Evolutionary conservation across 2,113 vertebrate species (phyloP).

Genomic region (Henicopernis longicauda): DNA sequence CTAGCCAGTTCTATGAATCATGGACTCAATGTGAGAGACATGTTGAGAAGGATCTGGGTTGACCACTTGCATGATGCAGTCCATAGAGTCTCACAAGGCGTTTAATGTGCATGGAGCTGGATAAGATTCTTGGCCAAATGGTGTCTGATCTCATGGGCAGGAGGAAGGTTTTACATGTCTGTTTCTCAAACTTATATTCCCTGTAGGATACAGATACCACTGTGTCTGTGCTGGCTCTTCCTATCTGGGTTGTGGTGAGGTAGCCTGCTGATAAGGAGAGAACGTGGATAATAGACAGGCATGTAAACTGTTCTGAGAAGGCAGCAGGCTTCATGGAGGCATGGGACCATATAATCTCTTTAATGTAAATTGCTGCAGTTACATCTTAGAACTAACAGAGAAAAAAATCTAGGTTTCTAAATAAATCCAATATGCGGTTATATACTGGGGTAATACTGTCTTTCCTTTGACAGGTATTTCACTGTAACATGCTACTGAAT

Average conservation of each 20-base stretch:
- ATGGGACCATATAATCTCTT: fast-evolving
- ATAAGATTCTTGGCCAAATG: background rate
- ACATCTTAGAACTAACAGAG: background rate
- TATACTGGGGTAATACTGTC: background rate
- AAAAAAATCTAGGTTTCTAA: background rate
- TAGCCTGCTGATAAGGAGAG: background rate
- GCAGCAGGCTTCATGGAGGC: fast-evolving
- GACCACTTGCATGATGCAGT: background rate
- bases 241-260: background rate
- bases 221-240: background rate
- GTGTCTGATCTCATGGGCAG: background rate
- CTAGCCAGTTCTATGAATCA: background rate
- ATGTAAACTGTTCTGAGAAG: background rate
- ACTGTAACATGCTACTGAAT: background rate
- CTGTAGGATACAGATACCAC: fast-evolving
- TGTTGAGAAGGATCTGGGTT: background rate
- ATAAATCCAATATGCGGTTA: background rate
- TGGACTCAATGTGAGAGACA: background rate
- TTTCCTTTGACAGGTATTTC: background rate
- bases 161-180: background rate
- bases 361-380: background rate
- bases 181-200: background rate
- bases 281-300: background rate
- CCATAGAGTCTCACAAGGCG: background rate
- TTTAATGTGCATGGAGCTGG: background rate